These are phyloP conservation scores for Zygogramma bicolorata DNA, from an alignment of 2,888 invertebrate genomes.

Conservation along the genomic window DNA sequence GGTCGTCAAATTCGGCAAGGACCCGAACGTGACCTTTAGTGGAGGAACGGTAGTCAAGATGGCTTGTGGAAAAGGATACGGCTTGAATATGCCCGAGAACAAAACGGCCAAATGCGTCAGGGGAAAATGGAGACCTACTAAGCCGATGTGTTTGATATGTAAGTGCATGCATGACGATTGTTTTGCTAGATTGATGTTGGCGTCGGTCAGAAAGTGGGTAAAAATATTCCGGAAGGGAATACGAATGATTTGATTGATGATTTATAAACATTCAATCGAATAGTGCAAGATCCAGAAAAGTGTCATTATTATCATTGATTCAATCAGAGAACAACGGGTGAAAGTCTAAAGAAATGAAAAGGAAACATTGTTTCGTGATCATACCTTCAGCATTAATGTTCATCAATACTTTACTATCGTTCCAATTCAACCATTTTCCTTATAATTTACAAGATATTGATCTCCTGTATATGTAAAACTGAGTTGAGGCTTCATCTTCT, in stretches of 20 bases:
- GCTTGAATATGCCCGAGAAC: constrained; percentile 78
- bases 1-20: constrained; percentile 78
- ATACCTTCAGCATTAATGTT: too few species aligned
- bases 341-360: too few species aligned
- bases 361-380: too few species aligned
- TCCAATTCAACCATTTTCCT: too few species aligned
- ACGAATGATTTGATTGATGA: not conserved
- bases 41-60: constrained; percentile 82
- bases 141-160: constrained; percentile 85
- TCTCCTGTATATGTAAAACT: too few species aligned
- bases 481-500: too few species aligned
- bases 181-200: not conserved
- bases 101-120: constrained; percentile 84
- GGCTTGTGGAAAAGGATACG: constrained; percentile 83
- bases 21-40: constrained; percentile 79
- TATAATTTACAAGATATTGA: too few species aligned
- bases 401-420: too few species aligned
- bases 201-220: not conserved
- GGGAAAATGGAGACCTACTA: constrained; percentile 87
- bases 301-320: too few species aligned
- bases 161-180: constrained; percentile 60
- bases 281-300: too few species aligned
- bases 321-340: too few species aligned
- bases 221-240: too few species aligned
- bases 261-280: not conserved